Evolutionary conservation across 2,797 vertebrate genomes (phyloP).

Genomic region (Enteromius unitaeniatus): DNA sequence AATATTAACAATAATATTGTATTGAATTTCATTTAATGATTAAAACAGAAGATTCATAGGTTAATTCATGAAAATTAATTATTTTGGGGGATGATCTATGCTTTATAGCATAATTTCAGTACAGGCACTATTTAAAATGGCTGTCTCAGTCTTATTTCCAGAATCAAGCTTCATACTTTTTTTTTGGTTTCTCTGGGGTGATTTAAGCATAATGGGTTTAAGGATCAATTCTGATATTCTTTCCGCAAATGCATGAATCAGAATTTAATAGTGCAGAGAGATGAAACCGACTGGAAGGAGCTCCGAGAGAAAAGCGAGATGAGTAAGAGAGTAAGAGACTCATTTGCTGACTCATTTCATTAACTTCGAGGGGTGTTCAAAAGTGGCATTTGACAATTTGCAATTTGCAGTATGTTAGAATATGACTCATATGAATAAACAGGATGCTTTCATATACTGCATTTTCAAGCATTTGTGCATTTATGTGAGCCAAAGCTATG

Average conservation of each 20-base stretch:
- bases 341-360: conserved; percentile 29
- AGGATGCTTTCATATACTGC: neutral
- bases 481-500: neutral
- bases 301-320: conserved; percentile 52
- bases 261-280: conserved; percentile 39
- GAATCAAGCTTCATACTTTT: conserved; percentile 8
- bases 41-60: neutral
- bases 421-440: conserved; percentile 15
- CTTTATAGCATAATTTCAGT: too few species aligned
- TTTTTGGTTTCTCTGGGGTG: neutral
- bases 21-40: neutral
- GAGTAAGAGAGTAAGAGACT: conserved; percentile 12
- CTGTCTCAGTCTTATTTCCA: conserved; percentile 61
- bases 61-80: neutral
- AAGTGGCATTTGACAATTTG: conserved; percentile 15
- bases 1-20: neutral
- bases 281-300: conserved; percentile 59
- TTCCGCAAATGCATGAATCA: conserved; percentile 13
- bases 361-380: neutral
- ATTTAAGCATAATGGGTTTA: conserved; percentile 1
- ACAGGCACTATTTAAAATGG: conserved; percentile 30
- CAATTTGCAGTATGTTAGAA: conserved; percentile 14
- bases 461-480: conserved; percentile 16
- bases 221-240: neutral
- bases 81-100: neutral